Percentiles rank a stretch among this genome's conserved stretches.
These are phyloP conservation scores for Python bivittatus DNA, from an alignment of 2,113 vertebrate species.

Conservation along the genomic window DNA sequence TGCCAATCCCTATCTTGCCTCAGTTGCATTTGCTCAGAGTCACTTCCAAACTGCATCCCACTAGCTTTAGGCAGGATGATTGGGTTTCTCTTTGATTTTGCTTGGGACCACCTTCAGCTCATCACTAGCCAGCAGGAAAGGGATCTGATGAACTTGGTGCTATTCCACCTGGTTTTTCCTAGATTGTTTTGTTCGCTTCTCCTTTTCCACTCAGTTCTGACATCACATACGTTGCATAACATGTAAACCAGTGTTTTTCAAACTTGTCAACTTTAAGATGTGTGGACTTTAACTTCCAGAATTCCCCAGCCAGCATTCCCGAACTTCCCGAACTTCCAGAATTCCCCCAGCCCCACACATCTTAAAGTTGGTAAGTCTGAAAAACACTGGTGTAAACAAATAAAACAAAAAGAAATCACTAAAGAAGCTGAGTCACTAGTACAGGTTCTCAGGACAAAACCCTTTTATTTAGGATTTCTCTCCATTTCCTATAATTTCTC, in stretches of 20 bases:
- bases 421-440: background rate
- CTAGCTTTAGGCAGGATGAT: background rate
- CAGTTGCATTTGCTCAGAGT: background rate
- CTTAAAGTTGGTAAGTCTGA: background rate
- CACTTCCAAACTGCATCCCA: background rate
- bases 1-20: background rate
- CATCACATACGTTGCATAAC: background rate
- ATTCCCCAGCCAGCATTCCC: background rate
- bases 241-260: background rate
- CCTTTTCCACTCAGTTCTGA: background rate
- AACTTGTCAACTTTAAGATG: background rate
- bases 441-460: background rate
- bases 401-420: background rate
- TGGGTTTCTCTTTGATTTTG: background rate
- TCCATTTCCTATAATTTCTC: background rate
- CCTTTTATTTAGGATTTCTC: background rate
- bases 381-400: background rate
- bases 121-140: background rate
- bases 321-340: background rate
- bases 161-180: background rate
- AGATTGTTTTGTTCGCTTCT: background rate
- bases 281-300: background rate
- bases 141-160: background rate
- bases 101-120: background rate
- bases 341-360: background rate